Evolutionary conservation across 2,113 vertebrate species (phyloP), one percentile per base, ranked within the genome.

Genomic region (Kryptolebias marmoratus): DNA sequence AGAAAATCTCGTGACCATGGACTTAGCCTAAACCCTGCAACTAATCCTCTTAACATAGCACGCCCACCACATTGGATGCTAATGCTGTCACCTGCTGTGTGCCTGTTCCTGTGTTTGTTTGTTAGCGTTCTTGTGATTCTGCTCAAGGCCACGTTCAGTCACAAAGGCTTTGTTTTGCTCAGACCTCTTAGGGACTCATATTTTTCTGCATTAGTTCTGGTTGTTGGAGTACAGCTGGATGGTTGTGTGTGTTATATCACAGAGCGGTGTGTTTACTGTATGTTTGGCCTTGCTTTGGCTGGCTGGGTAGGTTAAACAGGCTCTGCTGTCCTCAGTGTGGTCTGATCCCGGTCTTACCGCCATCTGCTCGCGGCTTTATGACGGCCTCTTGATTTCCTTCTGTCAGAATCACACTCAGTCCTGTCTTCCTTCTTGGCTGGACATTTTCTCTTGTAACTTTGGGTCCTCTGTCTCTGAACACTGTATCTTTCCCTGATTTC

Each of bases 41-140:
- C 64, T 93, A 90, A 92, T 91, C 90, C 89, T 84, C 87, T 92
- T 90, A 87, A 63, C 74, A 18, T 15, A 28, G 49, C 60, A 60
- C 63, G 47, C 68, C 68, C 66, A 61, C 74, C 83, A 84, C 68
- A 77, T 44, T 82, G 81, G 80, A 77, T 83, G 78, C 59, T 50
- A 32, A 64, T 52, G 14, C 73, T 12, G 64, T 79, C 85, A 87
- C 86, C 82, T 90, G 83, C 85, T 87, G 86, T 69, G 75, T 27
- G 79, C 31, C 28, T 71, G 18, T 83, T 67, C 81, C 28, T 74
- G 36, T 83, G 48, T 68, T n/a, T 70, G 58, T 78, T 18, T 74
- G 67, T 83, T n/a, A 44, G 45, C 63, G 55, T 59, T 58, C n/a
- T 45, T 64, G 71, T 42, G 77, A 54, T 31, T 64, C 57, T 13